Evolutionary conservation across 2,113 vertebrate species (phyloP).

Genomic region (Galeopterus variegatus): DNA sequence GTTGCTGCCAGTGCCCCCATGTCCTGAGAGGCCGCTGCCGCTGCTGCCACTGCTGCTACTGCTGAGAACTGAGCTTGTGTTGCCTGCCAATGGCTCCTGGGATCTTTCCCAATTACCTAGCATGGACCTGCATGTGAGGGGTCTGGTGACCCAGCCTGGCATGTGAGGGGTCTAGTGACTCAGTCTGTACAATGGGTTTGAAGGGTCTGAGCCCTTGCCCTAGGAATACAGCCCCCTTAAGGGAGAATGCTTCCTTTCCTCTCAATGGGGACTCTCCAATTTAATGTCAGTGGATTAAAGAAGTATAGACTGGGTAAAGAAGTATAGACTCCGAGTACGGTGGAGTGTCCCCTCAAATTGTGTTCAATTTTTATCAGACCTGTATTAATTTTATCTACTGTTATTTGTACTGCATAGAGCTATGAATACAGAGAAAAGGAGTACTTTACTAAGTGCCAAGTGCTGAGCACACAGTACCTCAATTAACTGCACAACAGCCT

Average conservation of each 20-base stretch:
- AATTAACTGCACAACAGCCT: not conserved
- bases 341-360: not conserved
- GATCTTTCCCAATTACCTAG: no score
- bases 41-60: no score
- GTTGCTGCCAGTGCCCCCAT: no score
- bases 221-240: not conserved
- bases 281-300: not conserved
- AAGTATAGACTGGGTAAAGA: not conserved
- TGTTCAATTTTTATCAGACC: not conserved
- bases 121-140: no score
- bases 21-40: no score
- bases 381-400: not conserved
- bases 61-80: no score
- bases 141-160: no score
- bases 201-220: no score
- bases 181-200: no score
- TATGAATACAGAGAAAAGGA: not conserved
- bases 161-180: no score
- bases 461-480: not conserved
- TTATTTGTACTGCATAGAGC: not conserved
- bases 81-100: no score
- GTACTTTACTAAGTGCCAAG: not conserved
- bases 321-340: not conserved
- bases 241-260: not conserved
- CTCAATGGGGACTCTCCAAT: not conserved